phyloP scores from a whole-genome alignment of 1,140 invertebrate genomes.

The Ericerus pela region DNA sequence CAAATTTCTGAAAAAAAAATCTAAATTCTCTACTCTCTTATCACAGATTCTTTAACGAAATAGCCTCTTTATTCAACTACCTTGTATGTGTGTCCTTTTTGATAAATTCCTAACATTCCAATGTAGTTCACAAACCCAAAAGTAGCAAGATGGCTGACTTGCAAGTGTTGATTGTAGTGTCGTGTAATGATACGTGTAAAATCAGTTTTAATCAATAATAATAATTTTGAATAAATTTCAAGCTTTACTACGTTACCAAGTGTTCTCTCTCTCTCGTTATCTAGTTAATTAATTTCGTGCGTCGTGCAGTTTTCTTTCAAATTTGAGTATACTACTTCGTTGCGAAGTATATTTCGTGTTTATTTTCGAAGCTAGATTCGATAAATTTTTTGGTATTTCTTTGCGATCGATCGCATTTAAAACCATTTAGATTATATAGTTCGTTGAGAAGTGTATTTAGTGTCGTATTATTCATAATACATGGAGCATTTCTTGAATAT shows the following conservation, averaged over 20 bases:
- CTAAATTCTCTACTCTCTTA: neutral
- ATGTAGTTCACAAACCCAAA: slow-evolving; percentile 7
- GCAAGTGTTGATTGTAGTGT: slow-evolving; percentile 1
- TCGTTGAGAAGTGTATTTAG: no score
- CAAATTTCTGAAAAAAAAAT: no score
- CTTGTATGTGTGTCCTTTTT: neutral
- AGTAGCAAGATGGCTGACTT: slow-evolving; percentile 1
- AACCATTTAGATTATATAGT: no score
- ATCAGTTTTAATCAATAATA: neutral
- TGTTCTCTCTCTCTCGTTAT: neutral
- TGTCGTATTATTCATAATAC: no score
- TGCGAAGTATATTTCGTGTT: no score
- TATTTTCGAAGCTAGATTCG: no score
- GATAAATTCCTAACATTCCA: slow-evolving; percentile 8
- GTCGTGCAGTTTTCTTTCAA: no score
- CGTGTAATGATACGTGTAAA: slow-evolving; percentile 1
- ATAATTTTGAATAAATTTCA: neutral
- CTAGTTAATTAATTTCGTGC: no score
- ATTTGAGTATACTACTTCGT: no score
- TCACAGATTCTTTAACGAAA: neutral
- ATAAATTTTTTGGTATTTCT: no score
- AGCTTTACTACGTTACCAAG: neutral
- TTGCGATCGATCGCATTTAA: no score
- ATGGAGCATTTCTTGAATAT: no score
- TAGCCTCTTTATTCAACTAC: neutral